Evolutionary conservation across 2,797 vertebrate genomes (phyloP).

Genomic region (Acrocephalus scirpaceus): DNA sequence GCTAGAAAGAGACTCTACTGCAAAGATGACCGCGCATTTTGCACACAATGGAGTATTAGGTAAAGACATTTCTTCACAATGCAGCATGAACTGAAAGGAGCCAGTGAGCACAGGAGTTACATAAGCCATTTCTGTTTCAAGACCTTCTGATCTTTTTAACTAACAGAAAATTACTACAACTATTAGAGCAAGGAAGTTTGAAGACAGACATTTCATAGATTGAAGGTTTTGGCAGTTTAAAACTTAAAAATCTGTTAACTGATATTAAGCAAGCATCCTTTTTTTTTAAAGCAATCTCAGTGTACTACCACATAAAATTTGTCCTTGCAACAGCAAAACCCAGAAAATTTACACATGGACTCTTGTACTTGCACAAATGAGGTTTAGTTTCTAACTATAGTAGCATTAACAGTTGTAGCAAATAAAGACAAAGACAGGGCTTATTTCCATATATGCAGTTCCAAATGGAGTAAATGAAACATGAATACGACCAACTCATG

Average conservation of each 20-base stretch:
- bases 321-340: constrained; percentile 47
- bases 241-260: constrained; percentile 79
- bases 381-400: constrained; percentile 10
- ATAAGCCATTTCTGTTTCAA: constrained; percentile 10
- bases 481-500: background rate
- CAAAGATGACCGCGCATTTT: background rate
- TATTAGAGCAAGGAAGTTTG: constrained; percentile 54
- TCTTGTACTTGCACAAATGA: background rate
- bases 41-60: background rate
- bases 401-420: background rate
- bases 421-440: background rate
- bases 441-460: background rate
- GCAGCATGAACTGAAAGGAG: constrained; percentile 17
- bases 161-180: constrained; percentile 56
- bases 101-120: constrained; percentile 16
- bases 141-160: constrained; percentile 23
- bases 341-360: constrained; percentile 23
- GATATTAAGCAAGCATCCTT: constrained; percentile 80
- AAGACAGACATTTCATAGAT: constrained; percentile 53
- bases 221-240: constrained; percentile 70
- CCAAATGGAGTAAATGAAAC: background rate
- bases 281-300: constrained; percentile 81
- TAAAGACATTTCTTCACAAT: constrained; percentile 41
- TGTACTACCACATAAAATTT: constrained; percentile 40
- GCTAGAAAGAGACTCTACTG: background rate